Conservation (phyloP, 2,888 invertebrate species). For the Chrysodeixis includens region DNA sequence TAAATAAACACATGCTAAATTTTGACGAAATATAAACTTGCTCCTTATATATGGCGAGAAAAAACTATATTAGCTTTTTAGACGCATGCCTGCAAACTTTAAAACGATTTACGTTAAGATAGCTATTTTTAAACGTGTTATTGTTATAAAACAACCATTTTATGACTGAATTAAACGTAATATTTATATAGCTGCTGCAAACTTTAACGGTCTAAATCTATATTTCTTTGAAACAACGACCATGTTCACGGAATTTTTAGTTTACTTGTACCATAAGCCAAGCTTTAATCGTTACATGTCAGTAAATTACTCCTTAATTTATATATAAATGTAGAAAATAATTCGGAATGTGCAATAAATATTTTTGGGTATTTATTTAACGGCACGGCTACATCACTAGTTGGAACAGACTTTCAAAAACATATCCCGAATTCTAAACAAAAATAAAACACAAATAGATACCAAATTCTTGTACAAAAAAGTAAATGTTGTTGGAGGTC, state of each 20-base stretch:
- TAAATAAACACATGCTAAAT: conserved; percentile 39
- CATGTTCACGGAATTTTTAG: conserved; percentile 28
- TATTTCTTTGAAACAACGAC: conserved; percentile 32
- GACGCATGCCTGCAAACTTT: conserved; percentile 21
- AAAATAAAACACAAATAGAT: conserved; percentile 35
- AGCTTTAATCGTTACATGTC: conserved; percentile 24
- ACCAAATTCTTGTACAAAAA: conserved; percentile 45
- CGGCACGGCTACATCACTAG: conserved; percentile 21
- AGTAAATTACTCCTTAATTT: conserved; percentile 32
- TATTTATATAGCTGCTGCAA: conserved; percentile 54
- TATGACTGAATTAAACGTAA: conserved; percentile 53
- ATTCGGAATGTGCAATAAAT: conserved; percentile 28
- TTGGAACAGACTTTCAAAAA: conserved; percentile 27
- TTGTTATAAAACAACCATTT: conserved; percentile 51
- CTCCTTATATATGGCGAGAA: conserved; percentile 28
- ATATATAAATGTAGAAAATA: conserved; percentile 24
- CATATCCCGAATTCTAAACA: conserved; percentile 21
- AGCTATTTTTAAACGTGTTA: conserved; percentile 45
- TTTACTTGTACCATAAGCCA: conserved; percentile 24
- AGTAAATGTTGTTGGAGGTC: conserved; percentile 31
- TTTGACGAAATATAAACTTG: conserved; percentile 40
- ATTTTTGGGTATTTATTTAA: conserved; percentile 30
- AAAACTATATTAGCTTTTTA: conserved; percentile 24
- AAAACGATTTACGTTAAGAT: conserved; percentile 14
- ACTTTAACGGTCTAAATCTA: conserved; percentile 33